Conservation (phyloP, 2,797 vertebrate species). For the Alouatta caraya region DNA sequence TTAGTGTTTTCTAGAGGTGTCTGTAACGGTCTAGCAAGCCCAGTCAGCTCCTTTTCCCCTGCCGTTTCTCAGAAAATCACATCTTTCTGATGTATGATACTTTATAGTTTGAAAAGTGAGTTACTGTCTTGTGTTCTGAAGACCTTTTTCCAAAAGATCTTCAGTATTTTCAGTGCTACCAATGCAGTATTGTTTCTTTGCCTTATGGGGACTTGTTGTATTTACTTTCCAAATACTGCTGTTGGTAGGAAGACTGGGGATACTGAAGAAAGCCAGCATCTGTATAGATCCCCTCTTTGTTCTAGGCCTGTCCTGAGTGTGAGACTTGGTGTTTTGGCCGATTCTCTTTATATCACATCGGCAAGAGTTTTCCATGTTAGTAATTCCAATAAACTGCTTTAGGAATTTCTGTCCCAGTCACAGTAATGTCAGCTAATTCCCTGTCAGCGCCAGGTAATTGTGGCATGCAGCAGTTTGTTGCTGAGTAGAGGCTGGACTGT, state of each 20-base stretch:
- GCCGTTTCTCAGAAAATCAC: neutral
- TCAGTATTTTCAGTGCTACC: too few relatives aligned
- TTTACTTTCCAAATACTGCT: neutral
- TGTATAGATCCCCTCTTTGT: neutral
- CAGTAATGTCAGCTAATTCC: neutral
- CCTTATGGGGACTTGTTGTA: neutral
- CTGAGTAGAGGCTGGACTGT: neutral
- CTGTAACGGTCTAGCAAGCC: neutral
- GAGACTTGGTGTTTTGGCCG: neutral
- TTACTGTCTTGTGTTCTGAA: neutral
- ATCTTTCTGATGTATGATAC: neutral
- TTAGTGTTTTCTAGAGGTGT: rapidly evolving
- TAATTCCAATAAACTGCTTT: neutral
- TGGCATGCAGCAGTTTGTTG: neutral
- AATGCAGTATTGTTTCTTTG: rapidly evolving
- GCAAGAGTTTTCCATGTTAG: neutral
- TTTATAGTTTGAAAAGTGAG: neutral
- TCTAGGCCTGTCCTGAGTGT: neutral
- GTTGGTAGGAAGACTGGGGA: neutral
- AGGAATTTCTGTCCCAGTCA: neutral
- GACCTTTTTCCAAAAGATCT: neutral
- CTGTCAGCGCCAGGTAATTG: neutral
- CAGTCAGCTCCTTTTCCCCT: neutral
- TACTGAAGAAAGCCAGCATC: neutral
- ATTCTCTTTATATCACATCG: rapidly evolving